These are phyloP conservation scores for Spisula solida DNA, from an alignment of 2,888 invertebrate genomes.

Conservation along the genomic window DNA sequence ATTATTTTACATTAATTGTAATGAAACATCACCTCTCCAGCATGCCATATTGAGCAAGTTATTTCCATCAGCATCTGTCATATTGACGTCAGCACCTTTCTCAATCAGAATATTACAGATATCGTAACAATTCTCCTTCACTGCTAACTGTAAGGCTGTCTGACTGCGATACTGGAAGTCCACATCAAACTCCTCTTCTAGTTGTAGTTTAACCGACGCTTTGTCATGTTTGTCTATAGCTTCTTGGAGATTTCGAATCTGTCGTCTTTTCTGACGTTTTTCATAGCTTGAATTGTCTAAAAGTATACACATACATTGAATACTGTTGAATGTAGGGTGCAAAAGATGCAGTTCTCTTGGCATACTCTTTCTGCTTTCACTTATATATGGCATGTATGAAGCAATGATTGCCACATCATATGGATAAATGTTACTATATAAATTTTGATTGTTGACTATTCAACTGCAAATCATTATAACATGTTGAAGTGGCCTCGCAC, in stretches of 20 bases:
- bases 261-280: conserved; percentile 82
- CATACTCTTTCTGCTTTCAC: too few species aligned
- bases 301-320: conserved; percentile 11
- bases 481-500: too few species aligned
- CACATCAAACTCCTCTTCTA: conserved; percentile 83
- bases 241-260: conserved; percentile 83
- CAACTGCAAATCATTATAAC: too few species aligned
- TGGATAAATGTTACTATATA: too few species aligned
- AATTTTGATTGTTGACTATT: too few species aligned
- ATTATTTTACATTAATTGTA: too few species aligned
- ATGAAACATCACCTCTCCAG: conserved; percentile 70
- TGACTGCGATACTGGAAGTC: conserved; percentile 85
- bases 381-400: too few species aligned
- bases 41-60: conserved; percentile 84
- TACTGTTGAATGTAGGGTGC: too few species aligned
- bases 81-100: conserved; percentile 84
- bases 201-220: conserved; percentile 75
- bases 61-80: conserved; percentile 82
- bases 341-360: too few species aligned
- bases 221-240: conserved; percentile 80
- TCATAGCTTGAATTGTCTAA: conserved; percentile 77
- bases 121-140: conserved; percentile 79
- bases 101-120: conserved; percentile 82
- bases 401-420: too few species aligned
- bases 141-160: conserved; percentile 84